These are phyloP conservation scores for Bombyx mori DNA, from an alignment of 1,140 invertebrate species.

Conservation along the genomic window ASM3026992v2 NC_085129.1:9248501-9249000, in stretches of 20 bases:
- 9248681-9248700: constrained; percentile 40
- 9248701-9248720: constrained; percentile 46
- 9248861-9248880: no score
- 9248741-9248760: constrained; percentile 16
- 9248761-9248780: constrained; percentile 26
- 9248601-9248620: constrained; percentile 38
- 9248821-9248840: constrained; percentile 32
- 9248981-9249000: no score
- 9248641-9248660: constrained; percentile 42
- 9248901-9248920: no score
- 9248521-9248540: constrained; percentile 54
- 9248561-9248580: constrained; percentile 58
- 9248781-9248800: no score
- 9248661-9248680: constrained; percentile 25
- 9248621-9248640: constrained; percentile 37
- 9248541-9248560: constrained; percentile 46
- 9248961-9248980: no score
- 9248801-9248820: background rate
- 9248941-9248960: no score
- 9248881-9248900: no score
- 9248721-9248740: constrained; percentile 18
- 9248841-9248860: constrained; percentile 7
- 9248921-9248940: no score
- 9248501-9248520: constrained; percentile 51
- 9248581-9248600: constrained; percentile 47